Evolutionary conservation across 2,888 invertebrate genomes (phyloP).

Genomic region (Abrostola tripartita): DNA sequence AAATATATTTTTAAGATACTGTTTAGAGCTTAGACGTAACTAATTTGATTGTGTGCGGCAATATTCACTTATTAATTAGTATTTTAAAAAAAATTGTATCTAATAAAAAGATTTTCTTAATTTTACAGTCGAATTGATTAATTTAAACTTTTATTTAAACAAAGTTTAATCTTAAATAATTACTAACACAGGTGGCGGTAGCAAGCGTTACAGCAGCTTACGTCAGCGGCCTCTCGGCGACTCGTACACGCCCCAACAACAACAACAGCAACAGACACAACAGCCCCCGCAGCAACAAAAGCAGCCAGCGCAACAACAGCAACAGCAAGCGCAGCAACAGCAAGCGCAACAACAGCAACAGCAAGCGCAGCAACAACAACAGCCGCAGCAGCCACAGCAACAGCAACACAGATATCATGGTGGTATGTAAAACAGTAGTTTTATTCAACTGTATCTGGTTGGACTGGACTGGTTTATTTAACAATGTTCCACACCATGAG

Average conservation of each 20-base stretch:
- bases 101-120: too few species aligned
- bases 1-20: too few species aligned
- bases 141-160: too few species aligned
- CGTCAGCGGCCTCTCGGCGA: conserved; percentile 89
- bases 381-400: conserved; percentile 50
- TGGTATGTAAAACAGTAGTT: conserved; percentile 68
- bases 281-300: conserved; percentile 18
- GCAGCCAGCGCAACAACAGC: conserved; percentile 46
- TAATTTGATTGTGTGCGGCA: too few species aligned
- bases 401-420: conserved; percentile 71
- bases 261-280: conserved; percentile 50
- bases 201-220: conserved; percentile 89
- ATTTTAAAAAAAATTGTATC: too few species aligned
- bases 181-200: conserved; percentile 72
- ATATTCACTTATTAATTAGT: too few species aligned
- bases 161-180: not conserved
- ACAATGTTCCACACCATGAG: too few species aligned
- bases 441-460: too few species aligned
- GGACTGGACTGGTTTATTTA: too few species aligned
- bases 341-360: conserved; percentile 54
- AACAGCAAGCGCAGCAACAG: conserved; percentile 29
- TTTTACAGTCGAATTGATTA: too few species aligned
- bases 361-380: conserved; percentile 40
- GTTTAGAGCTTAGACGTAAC: too few species aligned
- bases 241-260: conserved; percentile 77